Conservation (phyloP, 2,797 vertebrate genomes). For the Chelmon rostratus region DNA sequence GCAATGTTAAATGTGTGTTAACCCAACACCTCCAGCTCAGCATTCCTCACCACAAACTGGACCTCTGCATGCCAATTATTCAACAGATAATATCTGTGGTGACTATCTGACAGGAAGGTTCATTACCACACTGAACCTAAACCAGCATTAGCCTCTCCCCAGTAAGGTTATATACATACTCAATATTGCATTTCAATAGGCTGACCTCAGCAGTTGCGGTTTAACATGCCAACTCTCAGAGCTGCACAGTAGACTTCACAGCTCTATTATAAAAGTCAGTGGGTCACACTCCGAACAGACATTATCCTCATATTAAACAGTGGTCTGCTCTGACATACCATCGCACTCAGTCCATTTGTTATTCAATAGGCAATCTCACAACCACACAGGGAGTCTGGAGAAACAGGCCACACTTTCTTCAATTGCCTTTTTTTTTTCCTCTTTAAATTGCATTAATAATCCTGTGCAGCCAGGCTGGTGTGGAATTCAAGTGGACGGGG, state of each 20-base stretch:
- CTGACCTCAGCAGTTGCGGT: constrained; percentile 74
- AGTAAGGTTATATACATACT: constrained; percentile 82
- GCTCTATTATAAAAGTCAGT: constrained; percentile 75
- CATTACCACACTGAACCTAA: constrained; percentile 75
- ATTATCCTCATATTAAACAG: constrained; percentile 75
- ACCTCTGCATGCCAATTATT: constrained; percentile 75
- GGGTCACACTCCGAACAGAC: constrained; percentile 70
- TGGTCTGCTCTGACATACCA: constrained; percentile 44
- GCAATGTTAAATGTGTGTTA: constrained; percentile 36
- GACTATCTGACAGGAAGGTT: constrained; percentile 61
- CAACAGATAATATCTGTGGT: constrained; percentile 69
- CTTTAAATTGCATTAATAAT: constrained; percentile 41
- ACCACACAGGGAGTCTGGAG: constrained; percentile 35
- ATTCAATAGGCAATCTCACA: constrained; percentile 52
- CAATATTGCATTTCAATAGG: constrained; percentile 79
- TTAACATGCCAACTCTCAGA: constrained; percentile 66
- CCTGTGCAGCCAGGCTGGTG: constrained; percentile 38
- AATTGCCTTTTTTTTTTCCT: constrained; percentile 41
- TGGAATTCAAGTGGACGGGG: constrained; percentile 35
- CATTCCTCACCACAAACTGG: constrained; percentile 64
- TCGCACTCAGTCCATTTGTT: constrained; percentile 56
- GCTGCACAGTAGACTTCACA: constrained; percentile 62
- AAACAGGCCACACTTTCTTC: constrained; percentile 37
- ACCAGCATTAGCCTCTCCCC: constrained; percentile 72
- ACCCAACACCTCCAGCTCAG: constrained; percentile 50